phyloP scores from a whole-genome alignment of 1,140 invertebrate species.

The Aphaenogaster ashmeadi region DNA sequence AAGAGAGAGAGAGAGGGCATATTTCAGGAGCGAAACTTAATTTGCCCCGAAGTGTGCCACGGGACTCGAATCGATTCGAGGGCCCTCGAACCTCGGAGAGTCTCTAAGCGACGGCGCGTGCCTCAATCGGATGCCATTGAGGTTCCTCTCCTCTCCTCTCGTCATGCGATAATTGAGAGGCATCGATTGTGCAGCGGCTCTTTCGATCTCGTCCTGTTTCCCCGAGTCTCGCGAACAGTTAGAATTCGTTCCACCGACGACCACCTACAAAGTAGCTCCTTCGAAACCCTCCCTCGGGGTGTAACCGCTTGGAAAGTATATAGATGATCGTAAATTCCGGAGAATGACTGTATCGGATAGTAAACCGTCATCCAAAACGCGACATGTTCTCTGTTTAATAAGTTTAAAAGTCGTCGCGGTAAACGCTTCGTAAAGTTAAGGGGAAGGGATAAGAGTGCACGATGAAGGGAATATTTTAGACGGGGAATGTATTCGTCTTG shows the following conservation, averaged over 20 bases:
- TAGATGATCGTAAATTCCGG: background rate
- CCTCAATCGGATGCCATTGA: slow-evolving; percentile 83
- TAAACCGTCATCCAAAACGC: background rate
- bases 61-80: slow-evolving; percentile 85
- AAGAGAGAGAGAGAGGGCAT: slow-evolving; percentile 66
- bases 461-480: slow-evolving; percentile 10
- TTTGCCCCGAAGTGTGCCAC: slow-evolving; percentile 85
- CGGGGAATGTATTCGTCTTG: slow-evolving; percentile 15
- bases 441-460: background rate
- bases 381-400: background rate
- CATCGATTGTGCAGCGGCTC: slow-evolving; percentile 69
- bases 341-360: background rate
- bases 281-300: background rate
- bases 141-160: slow-evolving; percentile 77
- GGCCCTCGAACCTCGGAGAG: slow-evolving; percentile 83
- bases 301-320: slow-evolving; percentile 9
- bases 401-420: background rate
- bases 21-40: slow-evolving; percentile 85
- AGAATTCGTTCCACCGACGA: slow-evolving; percentile 52
- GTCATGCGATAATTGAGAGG: slow-evolving; percentile 73
- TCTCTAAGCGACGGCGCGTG: slow-evolving; percentile 83
- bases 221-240: slow-evolving; percentile 58
- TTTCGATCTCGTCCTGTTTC: slow-evolving; percentile 60
- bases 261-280: slow-evolving; percentile 53
- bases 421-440: background rate